These are phyloP conservation scores for Heteractis magnifica DNA, from an alignment of 92 coral and sea anemone genomes.

Conservation along the genomic window DNA sequence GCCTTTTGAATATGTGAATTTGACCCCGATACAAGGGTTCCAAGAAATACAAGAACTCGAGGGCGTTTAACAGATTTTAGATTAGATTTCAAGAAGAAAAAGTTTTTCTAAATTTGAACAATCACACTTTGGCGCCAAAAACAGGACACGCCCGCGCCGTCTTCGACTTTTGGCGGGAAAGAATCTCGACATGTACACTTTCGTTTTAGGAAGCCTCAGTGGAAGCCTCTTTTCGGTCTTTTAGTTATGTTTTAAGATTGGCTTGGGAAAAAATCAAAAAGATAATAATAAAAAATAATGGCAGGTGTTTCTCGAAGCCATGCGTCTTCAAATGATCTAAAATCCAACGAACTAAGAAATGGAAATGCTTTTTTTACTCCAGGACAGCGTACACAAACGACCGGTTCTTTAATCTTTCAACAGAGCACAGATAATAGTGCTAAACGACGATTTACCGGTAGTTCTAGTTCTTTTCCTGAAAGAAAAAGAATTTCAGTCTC, in stretches of 20 bases:
- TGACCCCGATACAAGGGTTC: not conserved
- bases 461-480: conserved; percentile 10
- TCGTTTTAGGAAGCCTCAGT: conserved; percentile 1
- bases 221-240: conserved; percentile 2
- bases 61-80: not conserved
- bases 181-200: not conserved
- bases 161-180: conserved; percentile 44
- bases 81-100: not conserved
- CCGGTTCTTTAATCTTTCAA: not conserved
- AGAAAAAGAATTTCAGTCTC: conserved; percentile 22
- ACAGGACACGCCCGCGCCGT: conserved; percentile 17
- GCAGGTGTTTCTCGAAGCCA: not conserved
- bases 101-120: not conserved
- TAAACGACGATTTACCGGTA: conserved; percentile 6
- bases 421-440: not conserved
- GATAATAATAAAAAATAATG: not conserved
- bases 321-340: conserved; percentile 11
- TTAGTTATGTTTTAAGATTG: not conserved
- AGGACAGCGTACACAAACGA: conserved; percentile 2
- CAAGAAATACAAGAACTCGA: not conserved
- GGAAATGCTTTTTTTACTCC: conserved; percentile 17
- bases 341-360: not conserved
- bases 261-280: not conserved
- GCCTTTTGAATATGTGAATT: not conserved
- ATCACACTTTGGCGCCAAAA: conserved; percentile 6